Conservation (phyloP, 2,888 invertebrate species). For the Ennomos erosarius region DNA sequence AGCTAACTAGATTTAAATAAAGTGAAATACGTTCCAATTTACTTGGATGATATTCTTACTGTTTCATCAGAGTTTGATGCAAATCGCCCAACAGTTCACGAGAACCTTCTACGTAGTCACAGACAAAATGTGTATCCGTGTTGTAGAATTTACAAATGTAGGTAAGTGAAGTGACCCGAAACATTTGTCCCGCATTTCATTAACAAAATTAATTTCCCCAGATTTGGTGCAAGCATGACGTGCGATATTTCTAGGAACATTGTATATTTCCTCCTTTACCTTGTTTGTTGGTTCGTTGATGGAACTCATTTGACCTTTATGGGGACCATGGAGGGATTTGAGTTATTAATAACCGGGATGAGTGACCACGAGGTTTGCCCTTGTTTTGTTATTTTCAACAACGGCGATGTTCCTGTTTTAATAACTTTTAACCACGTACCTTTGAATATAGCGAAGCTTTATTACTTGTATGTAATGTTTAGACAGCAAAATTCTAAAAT, state of each 20-base stretch:
- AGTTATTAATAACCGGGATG: slow-evolving; percentile 41
- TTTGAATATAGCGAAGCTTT: too few species aligned
- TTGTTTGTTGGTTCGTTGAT: slow-evolving; percentile 53
- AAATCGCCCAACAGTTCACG: too few species aligned
- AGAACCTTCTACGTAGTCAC: too few species aligned
- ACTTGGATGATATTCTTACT: too few species aligned
- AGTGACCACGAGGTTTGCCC: slow-evolving; percentile 22
- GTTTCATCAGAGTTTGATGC: too few species aligned
- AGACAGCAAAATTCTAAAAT: too few species aligned
- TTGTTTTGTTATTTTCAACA: slow-evolving; percentile 1
- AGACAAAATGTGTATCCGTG: too few species aligned
- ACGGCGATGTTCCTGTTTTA: too few species aligned
- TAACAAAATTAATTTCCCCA: slow-evolving; percentile 38
- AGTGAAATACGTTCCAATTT: too few species aligned
- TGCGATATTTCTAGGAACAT: slow-evolving; percentile 35
- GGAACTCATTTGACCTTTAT: slow-evolving; percentile 52
- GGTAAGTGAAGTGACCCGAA: slow-evolving; percentile 6
- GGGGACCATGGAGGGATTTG: slow-evolving; percentile 32
- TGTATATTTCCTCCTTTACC: slow-evolving; percentile 49
- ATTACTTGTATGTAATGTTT: too few species aligned
- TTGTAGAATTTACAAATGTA: not conserved
- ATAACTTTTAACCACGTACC: too few species aligned
- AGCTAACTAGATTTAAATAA: too few species aligned
- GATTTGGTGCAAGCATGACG: slow-evolving; percentile 23
- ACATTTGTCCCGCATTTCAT: slow-evolving; percentile 10